Conservation (phyloP, 2,113 vertebrate species). For the Gallinago paraguaiae region DNA sequence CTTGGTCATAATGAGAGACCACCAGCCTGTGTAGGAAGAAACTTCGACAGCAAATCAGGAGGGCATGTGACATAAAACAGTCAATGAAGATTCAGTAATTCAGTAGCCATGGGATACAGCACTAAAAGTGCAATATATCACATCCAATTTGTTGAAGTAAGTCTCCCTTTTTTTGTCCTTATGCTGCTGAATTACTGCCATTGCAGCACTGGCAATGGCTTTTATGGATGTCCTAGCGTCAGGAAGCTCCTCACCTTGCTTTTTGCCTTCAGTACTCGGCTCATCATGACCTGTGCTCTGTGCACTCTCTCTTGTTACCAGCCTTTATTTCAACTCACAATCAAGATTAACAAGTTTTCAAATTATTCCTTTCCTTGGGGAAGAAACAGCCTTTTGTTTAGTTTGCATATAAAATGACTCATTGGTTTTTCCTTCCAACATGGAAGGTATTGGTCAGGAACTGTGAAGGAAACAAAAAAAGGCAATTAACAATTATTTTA, state of each 20-base stretch:
- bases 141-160: background rate
- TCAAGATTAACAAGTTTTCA: background rate
- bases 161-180: background rate
- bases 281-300: background rate
- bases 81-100: background rate
- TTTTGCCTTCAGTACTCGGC: background rate
- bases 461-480: too few species aligned
- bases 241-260: background rate
- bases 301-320: background rate
- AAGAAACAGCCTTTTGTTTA: background rate
- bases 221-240: background rate
- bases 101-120: background rate
- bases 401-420: background rate
- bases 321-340: background rate
- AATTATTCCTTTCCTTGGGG: background rate
- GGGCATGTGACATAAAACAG: background rate
- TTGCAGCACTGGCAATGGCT: background rate
- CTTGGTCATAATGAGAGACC: background rate
- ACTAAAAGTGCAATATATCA: background rate
- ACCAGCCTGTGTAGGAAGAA: background rate
- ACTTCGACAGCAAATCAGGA: background rate
- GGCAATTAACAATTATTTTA: background rate
- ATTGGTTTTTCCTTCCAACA: background rate
- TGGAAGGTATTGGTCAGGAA: background rate
- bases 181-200: background rate